These are phyloP conservation scores for Papilio demoleus DNA, from an alignment of 2,888 invertebrate genomes.

Conservation along the genomic window DNA sequence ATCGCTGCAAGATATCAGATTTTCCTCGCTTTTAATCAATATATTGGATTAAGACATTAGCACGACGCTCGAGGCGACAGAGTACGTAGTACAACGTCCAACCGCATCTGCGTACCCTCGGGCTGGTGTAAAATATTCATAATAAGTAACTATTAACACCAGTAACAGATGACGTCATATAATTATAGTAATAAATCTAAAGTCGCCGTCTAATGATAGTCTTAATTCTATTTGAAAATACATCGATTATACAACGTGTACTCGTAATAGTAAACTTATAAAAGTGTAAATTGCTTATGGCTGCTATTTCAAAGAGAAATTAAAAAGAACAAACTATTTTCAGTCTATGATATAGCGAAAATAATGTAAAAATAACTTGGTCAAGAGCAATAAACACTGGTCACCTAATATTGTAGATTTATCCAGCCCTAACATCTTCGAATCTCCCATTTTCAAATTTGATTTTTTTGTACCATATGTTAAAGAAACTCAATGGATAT, in stretches of 20 bases:
- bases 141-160: constrained; percentile 37
- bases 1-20: neutral
- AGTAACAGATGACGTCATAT: constrained; percentile 28
- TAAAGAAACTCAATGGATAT: too few relatives aligned
- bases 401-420: too few relatives aligned
- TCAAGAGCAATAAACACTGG: too few relatives aligned
- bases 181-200: constrained; percentile 18
- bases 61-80: constrained; percentile 16
- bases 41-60: constrained; percentile 34
- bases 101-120: constrained; percentile 33
- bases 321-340: too few relatives aligned
- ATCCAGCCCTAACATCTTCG: too few relatives aligned
- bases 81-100: constrained; percentile 17
- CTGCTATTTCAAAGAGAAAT: too few relatives aligned
- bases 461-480: too few relatives aligned
- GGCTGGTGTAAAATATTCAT: constrained; percentile 35
- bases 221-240: neutral
- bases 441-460: too few relatives aligned
- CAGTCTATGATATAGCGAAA: too few relatives aligned
- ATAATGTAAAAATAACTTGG: too few relatives aligned
- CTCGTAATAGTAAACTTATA: neutral
- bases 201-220: neutral
- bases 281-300: neutral
- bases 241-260: neutral
- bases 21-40: constrained; percentile 26